These are phyloP conservation scores for Calliscelio sp. DNA, from an alignment of 2,888 invertebrate genomes.

Conservation along the genomic window DNA sequence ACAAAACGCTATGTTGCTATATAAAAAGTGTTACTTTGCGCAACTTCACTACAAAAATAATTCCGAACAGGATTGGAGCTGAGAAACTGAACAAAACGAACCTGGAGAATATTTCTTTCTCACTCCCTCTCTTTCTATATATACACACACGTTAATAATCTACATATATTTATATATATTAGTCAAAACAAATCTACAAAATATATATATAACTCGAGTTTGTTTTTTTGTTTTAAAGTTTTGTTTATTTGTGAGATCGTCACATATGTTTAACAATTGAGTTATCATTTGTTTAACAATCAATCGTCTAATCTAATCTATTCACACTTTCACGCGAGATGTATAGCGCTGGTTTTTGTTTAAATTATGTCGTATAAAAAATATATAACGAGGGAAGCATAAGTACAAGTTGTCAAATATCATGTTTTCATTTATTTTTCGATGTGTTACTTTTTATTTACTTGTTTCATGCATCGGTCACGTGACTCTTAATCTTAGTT, in stretches of 20 bases:
- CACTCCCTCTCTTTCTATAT: no score
- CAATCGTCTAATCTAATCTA: slow-evolving; percentile 55
- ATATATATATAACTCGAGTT: slow-evolving; percentile 8
- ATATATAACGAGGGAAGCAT: slow-evolving; percentile 77
- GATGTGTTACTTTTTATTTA: slow-evolving; percentile 66
- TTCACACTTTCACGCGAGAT: slow-evolving; percentile 54
- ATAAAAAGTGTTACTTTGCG: slow-evolving; percentile 13
- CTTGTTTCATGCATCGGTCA: slow-evolving; percentile 27
- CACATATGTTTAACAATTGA: slow-evolving; percentile 59
- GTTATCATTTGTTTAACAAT: slow-evolving; percentile 59
- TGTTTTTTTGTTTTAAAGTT: slow-evolving; percentile 7
- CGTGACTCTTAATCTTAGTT: neutral
- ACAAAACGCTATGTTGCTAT: slow-evolving; percentile 17
- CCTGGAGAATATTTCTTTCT: neutral
- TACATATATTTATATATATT: neutral
- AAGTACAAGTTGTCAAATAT: slow-evolving; percentile 75
- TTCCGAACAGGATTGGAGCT: neutral
- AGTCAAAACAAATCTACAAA: neutral
- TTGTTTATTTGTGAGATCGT: slow-evolving; percentile 54
- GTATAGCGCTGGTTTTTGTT: slow-evolving; percentile 40
- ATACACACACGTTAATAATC: neutral
- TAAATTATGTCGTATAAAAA: slow-evolving; percentile 76
- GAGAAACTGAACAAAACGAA: neutral
- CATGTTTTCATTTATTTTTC: slow-evolving; percentile 68
- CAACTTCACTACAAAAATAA: slow-evolving; percentile 20